Evolutionary conservation across 2,888 invertebrate genomes (phyloP).

Genomic region (Tenthredo scrophulariae): DNA sequence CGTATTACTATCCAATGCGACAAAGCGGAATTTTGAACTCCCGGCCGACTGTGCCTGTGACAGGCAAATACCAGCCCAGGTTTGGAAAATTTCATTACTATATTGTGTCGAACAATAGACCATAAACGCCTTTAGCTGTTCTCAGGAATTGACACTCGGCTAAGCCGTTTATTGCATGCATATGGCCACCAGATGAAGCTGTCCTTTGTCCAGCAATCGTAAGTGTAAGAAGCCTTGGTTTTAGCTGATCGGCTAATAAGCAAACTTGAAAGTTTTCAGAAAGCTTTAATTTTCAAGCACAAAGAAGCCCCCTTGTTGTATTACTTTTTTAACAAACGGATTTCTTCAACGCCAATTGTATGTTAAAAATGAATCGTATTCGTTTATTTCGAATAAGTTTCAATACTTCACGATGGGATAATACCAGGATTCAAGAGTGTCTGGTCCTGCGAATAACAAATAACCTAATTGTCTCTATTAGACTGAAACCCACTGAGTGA

Average conservation of each 20-base stretch:
- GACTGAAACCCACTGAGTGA: background rate
- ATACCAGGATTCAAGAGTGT: background rate
- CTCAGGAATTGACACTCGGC: background rate
- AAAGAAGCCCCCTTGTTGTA: too few species aligned
- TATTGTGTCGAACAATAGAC: background rate
- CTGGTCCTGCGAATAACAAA: background rate
- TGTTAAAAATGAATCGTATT: background rate
- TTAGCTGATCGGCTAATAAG: background rate
- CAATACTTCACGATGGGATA: background rate
- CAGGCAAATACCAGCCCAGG: background rate
- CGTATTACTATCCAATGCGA: background rate
- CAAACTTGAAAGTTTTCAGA: background rate
- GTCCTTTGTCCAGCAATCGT: background rate
- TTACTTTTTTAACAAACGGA: background rate
- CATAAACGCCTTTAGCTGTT: conserved; percentile 4
- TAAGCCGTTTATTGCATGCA: conserved; percentile 4
- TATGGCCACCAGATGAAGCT: background rate
- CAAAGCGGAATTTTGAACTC: background rate
- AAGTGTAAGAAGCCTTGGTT: background rate
- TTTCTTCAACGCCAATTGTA: background rate
- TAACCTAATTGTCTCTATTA: background rate
- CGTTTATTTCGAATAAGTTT: background rate
- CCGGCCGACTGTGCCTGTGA: background rate
- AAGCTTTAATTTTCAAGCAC: background rate
- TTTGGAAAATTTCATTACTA: background rate